Conservation (phyloP, 2,797 vertebrate genomes). For the Podarcis lilfordi region DNA sequence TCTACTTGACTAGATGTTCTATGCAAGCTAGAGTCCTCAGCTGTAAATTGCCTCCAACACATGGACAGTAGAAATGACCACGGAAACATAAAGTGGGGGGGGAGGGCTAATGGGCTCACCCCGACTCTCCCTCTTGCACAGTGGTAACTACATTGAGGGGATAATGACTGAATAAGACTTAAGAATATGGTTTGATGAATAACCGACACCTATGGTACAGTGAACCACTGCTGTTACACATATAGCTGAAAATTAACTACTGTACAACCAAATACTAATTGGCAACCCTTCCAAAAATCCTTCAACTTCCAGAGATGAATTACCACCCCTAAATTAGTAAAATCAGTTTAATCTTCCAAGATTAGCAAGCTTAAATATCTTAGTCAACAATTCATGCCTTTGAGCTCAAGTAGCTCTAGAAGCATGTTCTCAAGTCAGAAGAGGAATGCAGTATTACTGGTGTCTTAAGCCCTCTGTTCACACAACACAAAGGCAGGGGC, state of each 20-base stretch:
- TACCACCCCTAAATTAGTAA: neutral
- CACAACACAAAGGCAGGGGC: neutral
- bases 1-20: no score
- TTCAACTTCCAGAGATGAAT: slow-evolving; percentile 17
- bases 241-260: neutral
- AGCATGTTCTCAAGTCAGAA: neutral
- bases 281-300: neutral
- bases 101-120: no score
- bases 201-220: neutral
- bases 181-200: no score
- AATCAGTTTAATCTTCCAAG: neutral
- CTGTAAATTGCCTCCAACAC: no score
- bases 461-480: neutral
- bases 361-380: neutral
- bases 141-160: no score
- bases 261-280: slow-evolving; percentile 4
- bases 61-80: no score
- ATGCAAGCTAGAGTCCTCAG: no score
- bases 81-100: no score
- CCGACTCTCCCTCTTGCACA: no score
- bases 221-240: neutral
- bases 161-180: no score
- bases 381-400: neutral
- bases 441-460: neutral
- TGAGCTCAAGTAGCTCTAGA: neutral